A percentile compares a stretch with the other conserved stretches of the same genome.
Evolutionary conservation across 2,113 vertebrate species (phyloP).

Genomic region (Callipepla californica): DNA sequence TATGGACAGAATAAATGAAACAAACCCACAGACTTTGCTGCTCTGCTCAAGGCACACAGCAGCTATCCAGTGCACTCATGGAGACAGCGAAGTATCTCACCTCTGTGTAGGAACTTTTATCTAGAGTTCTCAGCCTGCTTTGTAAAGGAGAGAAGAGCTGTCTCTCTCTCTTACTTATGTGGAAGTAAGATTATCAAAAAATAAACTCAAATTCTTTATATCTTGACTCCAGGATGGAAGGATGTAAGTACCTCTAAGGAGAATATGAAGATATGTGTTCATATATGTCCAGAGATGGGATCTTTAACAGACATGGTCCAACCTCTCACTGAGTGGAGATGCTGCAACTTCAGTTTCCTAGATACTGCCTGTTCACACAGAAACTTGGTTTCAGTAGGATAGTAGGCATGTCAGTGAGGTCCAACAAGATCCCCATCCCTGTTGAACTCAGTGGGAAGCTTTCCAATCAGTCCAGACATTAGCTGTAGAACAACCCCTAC

Average conservation of each 20-base stretch:
- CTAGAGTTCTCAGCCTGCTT: not conserved
- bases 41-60: not conserved
- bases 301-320: not conserved
- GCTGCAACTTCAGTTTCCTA: not conserved
- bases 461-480: not conserved
- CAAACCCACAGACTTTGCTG: not conserved
- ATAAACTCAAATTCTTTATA: not conserved
- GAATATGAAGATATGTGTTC: not conserved
- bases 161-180: not conserved
- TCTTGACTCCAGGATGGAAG: not conserved
- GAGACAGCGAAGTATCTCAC: constrained; percentile 3
- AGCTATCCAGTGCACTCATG: not conserved
- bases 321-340: not conserved
- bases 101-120: not conserved
- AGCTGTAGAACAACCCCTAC: not conserved
- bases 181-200: not conserved
- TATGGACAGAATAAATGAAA: constrained; percentile 58
- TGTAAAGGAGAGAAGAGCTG: not conserved
- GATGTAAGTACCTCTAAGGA: not conserved
- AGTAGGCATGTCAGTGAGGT: not conserved
- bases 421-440: not conserved
- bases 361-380: not conserved
- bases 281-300: not conserved
- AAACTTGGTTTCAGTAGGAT: not conserved
- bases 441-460: not conserved